Conservation (phyloP, 2,797 vertebrate genomes). For the Phalloptychus januarius region DNA sequence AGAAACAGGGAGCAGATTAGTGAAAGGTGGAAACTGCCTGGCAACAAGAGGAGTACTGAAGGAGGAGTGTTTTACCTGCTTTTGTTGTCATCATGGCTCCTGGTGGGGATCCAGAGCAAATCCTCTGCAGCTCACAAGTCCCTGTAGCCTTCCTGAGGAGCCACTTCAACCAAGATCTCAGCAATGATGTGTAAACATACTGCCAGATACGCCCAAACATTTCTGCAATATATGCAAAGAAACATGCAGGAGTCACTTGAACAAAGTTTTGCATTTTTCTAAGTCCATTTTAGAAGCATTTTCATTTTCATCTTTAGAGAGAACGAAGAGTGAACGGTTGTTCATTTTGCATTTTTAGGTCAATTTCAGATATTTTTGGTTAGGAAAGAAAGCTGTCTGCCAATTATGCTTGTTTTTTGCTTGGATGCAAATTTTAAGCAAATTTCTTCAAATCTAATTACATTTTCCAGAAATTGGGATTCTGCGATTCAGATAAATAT, state of each 20-base stretch:
- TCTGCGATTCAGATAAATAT: not conserved
- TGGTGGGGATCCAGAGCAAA: constrained; percentile 78
- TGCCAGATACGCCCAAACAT: constrained; percentile 89
- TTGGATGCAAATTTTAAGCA: not conserved
- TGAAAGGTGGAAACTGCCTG: not conserved
- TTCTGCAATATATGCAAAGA: constrained; percentile 58
- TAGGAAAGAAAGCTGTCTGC: not conserved
- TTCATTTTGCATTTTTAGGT: not conserved
- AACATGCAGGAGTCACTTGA: not conserved
- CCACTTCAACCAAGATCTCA: constrained; percentile 96
- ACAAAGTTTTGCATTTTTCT: not conserved
- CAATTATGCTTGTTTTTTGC: not conserved
- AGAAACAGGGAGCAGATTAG: constrained; percentile 23
- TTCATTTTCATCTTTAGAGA: not conserved
- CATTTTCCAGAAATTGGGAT: not conserved
- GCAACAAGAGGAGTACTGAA: not conserved
- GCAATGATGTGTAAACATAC: constrained; percentile 87
- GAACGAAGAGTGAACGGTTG: not conserved
- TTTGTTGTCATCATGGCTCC: constrained; percentile 85
- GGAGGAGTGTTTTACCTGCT: constrained; percentile 80
- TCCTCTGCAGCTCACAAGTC: constrained; percentile 92
- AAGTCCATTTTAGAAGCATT: not conserved
- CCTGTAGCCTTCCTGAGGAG: constrained; percentile 86
- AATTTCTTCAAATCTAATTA: not conserved
- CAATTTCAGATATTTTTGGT: not conserved